These are phyloP conservation scores for Tetramorium alpestre DNA, from an alignment of 1,140 invertebrate species.

Conservation along the genomic window DNA sequence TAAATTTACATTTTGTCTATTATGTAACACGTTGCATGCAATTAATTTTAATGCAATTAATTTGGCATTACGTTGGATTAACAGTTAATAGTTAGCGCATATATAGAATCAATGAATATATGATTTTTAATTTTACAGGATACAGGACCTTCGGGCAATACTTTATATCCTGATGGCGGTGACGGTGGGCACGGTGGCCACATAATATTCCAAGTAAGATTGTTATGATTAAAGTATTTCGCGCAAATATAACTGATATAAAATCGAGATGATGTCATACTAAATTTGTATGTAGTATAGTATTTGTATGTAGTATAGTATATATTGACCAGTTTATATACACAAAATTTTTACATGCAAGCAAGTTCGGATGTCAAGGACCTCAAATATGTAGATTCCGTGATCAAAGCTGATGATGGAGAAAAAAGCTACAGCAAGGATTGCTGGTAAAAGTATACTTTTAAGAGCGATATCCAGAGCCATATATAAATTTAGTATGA, in stretches of 20 bases:
- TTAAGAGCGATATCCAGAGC: slow-evolving; percentile 96
- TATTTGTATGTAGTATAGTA: background rate
- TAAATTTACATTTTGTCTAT: too few relatives aligned
- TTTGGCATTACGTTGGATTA: too few relatives aligned
- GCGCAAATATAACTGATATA: background rate
- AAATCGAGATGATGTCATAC: background rate
- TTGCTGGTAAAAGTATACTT: slow-evolving; percentile 95
- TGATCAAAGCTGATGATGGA: slow-evolving; percentile 90
- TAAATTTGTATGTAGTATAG: background rate
- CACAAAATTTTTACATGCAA: slow-evolving; percentile 77
- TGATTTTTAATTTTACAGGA: too few relatives aligned
- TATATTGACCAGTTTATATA: background rate
- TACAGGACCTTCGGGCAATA: too few relatives aligned
- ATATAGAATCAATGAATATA: too few relatives aligned
- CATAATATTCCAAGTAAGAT: slow-evolving; percentile 93
- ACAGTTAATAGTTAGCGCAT: too few relatives aligned
- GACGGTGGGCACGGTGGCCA: slow-evolving; percentile 95
- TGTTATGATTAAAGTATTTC: slow-evolving; percentile 42
- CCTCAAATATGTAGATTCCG: slow-evolving; percentile 88
- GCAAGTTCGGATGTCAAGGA: slow-evolving; percentile 90
- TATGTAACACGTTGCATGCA: too few relatives aligned
- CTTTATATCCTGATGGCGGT: slow-evolving; percentile 94
- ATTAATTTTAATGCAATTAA: too few relatives aligned
- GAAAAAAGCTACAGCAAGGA: slow-evolving; percentile 91
- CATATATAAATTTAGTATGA: slow-evolving; percentile 53